Percentiles rank a stretch among this genome's conserved stretches.
phyloP scores from a whole-genome alignment of 2,113 vertebrate species.

The Otus sunia region DNA sequence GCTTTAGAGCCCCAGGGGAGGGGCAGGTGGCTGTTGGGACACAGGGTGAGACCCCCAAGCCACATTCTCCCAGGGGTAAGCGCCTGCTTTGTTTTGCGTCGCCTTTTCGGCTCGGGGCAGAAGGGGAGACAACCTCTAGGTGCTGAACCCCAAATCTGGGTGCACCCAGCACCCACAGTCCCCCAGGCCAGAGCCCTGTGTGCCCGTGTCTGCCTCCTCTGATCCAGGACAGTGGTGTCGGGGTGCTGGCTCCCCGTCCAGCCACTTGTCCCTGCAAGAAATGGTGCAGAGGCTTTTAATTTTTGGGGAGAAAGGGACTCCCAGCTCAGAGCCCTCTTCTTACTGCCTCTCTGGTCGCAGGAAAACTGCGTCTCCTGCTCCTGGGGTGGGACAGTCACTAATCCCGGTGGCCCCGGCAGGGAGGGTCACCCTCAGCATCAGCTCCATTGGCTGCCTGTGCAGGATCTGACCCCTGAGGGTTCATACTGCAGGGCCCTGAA shows the following conservation, averaged over 20 bases:
- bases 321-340: not conserved
- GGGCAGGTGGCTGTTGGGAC: not conserved
- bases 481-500: not conserved
- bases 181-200: not conserved
- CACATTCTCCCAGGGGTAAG: too few species aligned
- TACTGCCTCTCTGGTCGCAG: not conserved
- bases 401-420: too few species aligned
- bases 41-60: not conserved
- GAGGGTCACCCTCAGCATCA: not conserved
- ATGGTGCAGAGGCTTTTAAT: not conserved
- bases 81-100: not conserved
- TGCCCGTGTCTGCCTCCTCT: not conserved
- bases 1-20: not conserved
- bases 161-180: not conserved
- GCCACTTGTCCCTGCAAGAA: not conserved
- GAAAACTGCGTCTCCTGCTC: not conserved
- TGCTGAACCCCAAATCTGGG: not conserved
- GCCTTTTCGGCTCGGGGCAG: not conserved
- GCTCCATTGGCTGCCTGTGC: rapidly evolving
- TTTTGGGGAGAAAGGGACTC: not conserved
- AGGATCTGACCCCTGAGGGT: rapidly evolving
- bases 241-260: not conserved
- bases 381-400: not conserved
- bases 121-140: not conserved
- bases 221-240: rapidly evolving